A percentile compares a stretch with the other conserved stretches of the same genome.
phyloP scores from a whole-genome alignment of 2,113 vertebrate genomes.

The Nyctereutes procyonoides region DNA sequence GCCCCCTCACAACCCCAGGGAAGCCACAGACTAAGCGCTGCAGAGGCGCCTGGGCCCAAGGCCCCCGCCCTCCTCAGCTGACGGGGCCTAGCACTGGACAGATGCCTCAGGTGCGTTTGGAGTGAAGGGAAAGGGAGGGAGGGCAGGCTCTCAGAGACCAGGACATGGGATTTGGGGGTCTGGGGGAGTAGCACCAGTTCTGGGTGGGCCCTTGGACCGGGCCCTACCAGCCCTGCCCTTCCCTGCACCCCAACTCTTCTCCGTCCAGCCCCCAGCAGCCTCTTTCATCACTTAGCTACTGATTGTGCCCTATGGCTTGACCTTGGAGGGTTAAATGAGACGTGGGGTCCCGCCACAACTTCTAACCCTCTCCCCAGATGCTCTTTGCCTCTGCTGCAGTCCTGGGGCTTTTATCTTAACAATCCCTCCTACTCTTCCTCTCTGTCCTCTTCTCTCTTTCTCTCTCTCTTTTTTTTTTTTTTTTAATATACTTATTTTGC shows the following conservation, averaged over 20 bases:
- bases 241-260: constrained; percentile 55
- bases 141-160: constrained; percentile 39
- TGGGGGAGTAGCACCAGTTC: background rate
- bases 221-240: constrained; percentile 19
- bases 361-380: constrained; percentile 38
- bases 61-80: background rate
- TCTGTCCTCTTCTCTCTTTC: background rate
- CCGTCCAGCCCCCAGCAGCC: background rate
- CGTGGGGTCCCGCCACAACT: background rate
- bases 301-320: constrained; percentile 73
- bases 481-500: constrained; percentile 85
- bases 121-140: background rate
- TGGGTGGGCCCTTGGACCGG: background rate
- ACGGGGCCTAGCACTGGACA: constrained; percentile 64
- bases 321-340: constrained; percentile 40
- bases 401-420: constrained; percentile 68
- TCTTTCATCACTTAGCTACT: constrained; percentile 77
- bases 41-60: constrained; percentile 37
- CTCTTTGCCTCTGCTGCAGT: constrained; percentile 50
- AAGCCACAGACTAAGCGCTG: background rate
- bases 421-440: background rate
- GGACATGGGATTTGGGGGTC: background rate
- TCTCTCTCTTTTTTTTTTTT: constrained; percentile 30
- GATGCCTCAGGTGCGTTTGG: constrained; percentile 70
- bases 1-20: background rate